Percentiles rank a stretch among this genome's conserved stretches.
phyloP scores from a whole-genome alignment of 37 sponge, comb jelly and placozoan species.

The Geodia barretti region DNA sequence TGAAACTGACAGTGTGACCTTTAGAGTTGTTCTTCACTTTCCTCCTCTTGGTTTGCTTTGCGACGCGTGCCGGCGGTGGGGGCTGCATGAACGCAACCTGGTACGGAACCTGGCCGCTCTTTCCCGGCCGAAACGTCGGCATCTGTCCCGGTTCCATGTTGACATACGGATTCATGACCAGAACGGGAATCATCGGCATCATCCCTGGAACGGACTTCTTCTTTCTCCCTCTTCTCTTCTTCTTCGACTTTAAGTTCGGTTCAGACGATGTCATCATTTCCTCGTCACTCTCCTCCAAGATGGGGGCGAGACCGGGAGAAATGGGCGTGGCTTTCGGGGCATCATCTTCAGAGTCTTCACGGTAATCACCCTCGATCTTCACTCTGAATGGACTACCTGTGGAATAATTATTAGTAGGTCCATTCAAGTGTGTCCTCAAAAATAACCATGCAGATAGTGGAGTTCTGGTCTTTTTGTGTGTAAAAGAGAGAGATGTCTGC shows the following conservation, averaged over 20 bases:
- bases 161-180: neutral
- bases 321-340: neutral
- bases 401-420: no score
- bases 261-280: constrained; percentile 4
- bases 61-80: neutral
- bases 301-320: neutral
- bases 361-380: constrained; percentile 19
- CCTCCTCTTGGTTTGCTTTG: neutral
- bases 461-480: no score
- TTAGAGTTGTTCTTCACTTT: neutral
- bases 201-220: neutral
- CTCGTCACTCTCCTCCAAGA: constrained; percentile 9
- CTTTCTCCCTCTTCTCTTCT: neutral
- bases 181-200: constrained; percentile 1
- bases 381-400: constrained; percentile 33
- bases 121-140: neutral
- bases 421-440: no score
- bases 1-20: neutral
- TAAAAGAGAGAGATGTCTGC: no score
- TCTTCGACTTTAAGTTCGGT: neutral
- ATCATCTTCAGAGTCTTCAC: neutral
- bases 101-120: constrained; percentile 8
- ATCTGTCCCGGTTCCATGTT: neutral
- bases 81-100: constrained; percentile 6
- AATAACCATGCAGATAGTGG: no score